Conservation (phyloP, 2,113 vertebrate genomes). For the Leptocoma aspasia region DNA sequence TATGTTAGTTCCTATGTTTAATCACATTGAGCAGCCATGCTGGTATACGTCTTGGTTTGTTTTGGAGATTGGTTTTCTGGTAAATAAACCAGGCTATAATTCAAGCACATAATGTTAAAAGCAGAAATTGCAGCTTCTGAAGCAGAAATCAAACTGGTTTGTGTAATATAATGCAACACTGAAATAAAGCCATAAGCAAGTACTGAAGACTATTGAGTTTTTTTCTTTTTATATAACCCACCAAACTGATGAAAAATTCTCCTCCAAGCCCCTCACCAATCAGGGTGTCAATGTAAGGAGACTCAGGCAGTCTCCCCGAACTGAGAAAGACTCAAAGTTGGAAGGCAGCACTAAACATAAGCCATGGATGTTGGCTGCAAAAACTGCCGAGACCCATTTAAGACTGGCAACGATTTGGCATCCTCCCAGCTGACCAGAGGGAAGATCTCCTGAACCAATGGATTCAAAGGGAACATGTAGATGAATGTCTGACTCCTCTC, state of each 20-base stretch:
- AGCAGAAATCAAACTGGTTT: constrained; percentile 3
- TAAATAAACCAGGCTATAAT: background rate
- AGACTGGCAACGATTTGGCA: background rate
- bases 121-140: background rate
- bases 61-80: background rate
- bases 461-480: background rate
- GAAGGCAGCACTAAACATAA: background rate
- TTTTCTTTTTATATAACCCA: background rate
- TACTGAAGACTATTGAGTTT: background rate
- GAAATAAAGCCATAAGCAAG: background rate
- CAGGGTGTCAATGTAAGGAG: background rate
- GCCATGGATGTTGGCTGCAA: background rate
- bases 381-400: constrained; percentile 1
- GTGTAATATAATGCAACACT: background rate
- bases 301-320: background rate
- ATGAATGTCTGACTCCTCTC: background rate
- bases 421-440: constrained; percentile 17
- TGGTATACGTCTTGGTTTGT: background rate
- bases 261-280: background rate
- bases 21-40: background rate
- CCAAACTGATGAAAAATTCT: background rate
- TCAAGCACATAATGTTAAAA: background rate
- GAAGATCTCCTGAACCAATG: constrained; percentile 25
- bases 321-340: background rate
- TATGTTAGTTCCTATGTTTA: background rate